These are phyloP conservation scores for Rhea americana DNA, from an alignment of 2,113 vertebrate genomes.

Conservation along the genomic window DNA sequence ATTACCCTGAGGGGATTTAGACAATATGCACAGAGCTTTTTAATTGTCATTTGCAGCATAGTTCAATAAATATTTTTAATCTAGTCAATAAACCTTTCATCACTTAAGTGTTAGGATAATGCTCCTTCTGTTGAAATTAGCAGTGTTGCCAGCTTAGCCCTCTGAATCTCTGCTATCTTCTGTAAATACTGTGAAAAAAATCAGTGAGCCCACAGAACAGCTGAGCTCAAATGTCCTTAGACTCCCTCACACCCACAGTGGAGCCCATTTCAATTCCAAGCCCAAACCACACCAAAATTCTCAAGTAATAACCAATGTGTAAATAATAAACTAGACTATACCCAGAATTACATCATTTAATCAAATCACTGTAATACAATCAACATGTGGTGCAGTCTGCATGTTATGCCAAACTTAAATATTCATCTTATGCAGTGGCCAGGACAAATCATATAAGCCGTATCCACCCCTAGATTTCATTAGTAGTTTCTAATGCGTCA, in stretches of 20 bases:
- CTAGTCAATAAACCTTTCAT: constrained; percentile 39
- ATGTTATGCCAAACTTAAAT: neutral
- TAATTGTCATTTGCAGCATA: constrained; percentile 5
- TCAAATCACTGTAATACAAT: neutral
- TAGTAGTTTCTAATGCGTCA: constrained; percentile 19
- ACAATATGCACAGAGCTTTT: constrained; percentile 12
- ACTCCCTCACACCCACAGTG: neutral
- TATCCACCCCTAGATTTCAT: neutral
- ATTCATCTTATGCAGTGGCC: neutral
- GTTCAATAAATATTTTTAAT: constrained; percentile 42
- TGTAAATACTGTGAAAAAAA: neutral
- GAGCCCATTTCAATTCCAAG: neutral
- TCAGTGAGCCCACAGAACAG: neutral
- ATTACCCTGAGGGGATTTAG: neutral
- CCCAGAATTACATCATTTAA: neutral
- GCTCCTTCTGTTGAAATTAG: constrained; percentile 18
- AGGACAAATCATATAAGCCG: neutral
- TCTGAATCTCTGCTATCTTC: neutral
- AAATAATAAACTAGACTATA: neutral
- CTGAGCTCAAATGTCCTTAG: neutral
- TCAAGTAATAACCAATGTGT: neutral
- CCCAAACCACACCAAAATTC: neutral
- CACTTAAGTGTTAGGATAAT: constrained; percentile 36
- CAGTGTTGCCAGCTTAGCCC: neutral
- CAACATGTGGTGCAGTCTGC: neutral